These are phyloP conservation scores for Epicampocera succincta DNA, from an alignment of 2,888 invertebrate species.

Conservation along the genomic window DNA sequence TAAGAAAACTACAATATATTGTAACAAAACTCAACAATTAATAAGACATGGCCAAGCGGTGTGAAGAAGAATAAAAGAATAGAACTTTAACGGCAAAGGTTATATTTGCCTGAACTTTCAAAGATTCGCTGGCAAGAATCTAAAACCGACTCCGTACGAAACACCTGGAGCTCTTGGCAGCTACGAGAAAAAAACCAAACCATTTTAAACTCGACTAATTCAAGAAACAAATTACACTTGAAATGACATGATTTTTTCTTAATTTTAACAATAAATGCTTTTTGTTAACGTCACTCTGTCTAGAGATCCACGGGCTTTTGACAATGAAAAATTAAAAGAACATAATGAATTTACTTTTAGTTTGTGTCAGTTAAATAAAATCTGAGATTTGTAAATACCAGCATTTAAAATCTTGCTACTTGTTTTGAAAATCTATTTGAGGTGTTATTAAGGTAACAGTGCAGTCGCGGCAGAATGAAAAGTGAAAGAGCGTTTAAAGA, in stretches of 20 bases:
- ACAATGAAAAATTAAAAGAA: not conserved
- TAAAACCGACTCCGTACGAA: not conserved
- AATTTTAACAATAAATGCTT: conserved; percentile 52
- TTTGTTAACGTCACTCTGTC: conserved; percentile 39
- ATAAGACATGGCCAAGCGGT: conserved; percentile 21
- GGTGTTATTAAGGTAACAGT: not conserved
- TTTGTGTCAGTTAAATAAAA: conserved; percentile 38
- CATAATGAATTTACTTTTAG: conserved; percentile 11
- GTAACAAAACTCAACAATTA: conserved; percentile 13
- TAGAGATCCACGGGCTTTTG: conserved; percentile 32
- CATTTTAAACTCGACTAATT: conserved; percentile 58
- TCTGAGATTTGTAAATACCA: not conserved
- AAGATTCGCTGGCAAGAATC: conserved; percentile 14
- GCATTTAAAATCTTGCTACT: not conserved
- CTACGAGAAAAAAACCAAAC: not conserved
- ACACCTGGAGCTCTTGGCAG: conserved; percentile 42
- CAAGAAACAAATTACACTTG: conserved; percentile 64
- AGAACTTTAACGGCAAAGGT: conserved; percentile 17
- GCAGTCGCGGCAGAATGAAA: not conserved
- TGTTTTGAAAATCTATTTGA: not conserved
- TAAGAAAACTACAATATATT: conserved; percentile 7
- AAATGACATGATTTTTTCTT: conserved; percentile 62
- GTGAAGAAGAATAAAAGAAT: not conserved
- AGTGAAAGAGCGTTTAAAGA: no score
- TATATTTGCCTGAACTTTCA: conserved; percentile 31